These are phyloP conservation scores for Batillaria attramentaria DNA, from an alignment of 1,140 invertebrate genomes.

Conservation along the genomic window DNA sequence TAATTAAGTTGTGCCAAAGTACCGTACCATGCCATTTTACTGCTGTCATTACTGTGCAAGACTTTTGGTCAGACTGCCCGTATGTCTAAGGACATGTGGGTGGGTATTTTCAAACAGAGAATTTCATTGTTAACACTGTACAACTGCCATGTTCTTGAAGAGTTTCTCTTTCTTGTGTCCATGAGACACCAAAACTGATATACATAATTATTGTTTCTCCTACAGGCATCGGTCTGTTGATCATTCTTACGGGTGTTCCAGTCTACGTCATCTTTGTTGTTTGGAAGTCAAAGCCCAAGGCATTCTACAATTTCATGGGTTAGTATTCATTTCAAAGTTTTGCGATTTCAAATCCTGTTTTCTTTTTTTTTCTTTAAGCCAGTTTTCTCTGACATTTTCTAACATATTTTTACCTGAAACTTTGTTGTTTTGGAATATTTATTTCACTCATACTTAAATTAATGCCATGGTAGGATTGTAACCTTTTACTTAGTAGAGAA, in stretches of 20 bases:
- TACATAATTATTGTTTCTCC: too few species aligned
- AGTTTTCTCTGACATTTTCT: not conserved
- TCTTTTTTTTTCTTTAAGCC: not conserved
- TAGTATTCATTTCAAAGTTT: constrained; percentile 31
- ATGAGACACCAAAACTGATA: too few species aligned
- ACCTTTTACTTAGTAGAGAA: too few species aligned
- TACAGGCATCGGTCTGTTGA: constrained; percentile 65
- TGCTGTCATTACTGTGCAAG: too few species aligned
- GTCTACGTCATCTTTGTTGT: constrained; percentile 89
- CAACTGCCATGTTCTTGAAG: too few species aligned
- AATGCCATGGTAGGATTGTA: not conserved
- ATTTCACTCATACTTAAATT: not conserved
- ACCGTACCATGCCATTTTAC: too few species aligned
- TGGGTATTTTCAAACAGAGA: too few species aligned
- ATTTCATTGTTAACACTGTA: too few species aligned
- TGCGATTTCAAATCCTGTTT: not conserved
- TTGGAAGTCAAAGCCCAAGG: constrained; percentile 85
- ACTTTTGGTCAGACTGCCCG: too few species aligned
- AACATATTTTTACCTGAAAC: not conserved
- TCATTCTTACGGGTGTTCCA: constrained; percentile 82
- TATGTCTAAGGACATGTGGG: too few species aligned
- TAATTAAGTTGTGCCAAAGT: too few species aligned
- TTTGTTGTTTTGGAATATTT: not conserved
- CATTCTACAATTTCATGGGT: constrained; percentile 74
- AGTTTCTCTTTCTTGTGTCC: too few species aligned